Conservation (phyloP, 2,888 invertebrate species). For the Acleris cristana region DNA sequence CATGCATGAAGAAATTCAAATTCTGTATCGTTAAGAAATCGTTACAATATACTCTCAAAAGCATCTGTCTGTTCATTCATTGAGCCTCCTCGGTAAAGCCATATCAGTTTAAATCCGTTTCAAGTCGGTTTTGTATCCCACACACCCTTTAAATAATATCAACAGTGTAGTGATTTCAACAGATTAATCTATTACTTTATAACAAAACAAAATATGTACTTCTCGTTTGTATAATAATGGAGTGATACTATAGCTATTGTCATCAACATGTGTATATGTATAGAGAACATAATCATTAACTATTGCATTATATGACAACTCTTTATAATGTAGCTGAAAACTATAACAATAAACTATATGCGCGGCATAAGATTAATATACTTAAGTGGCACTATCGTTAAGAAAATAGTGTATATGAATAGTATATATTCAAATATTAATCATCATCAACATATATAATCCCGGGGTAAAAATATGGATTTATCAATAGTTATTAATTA, state of each 20-base stretch:
- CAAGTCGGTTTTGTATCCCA: conserved; percentile 62
- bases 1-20: conserved; percentile 60
- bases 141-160: conserved; percentile 67
- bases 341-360: conserved; percentile 74
- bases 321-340: conserved; percentile 64
- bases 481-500: conserved; percentile 70
- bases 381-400: conserved; percentile 62
- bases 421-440: conserved; percentile 70
- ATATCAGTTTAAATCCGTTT: conserved; percentile 61
- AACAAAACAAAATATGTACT: conserved; percentile 75
- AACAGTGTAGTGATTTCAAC: conserved; percentile 69
- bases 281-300: conserved; percentile 69
- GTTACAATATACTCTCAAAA: conserved; percentile 64
- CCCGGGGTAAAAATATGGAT: conserved; percentile 72
- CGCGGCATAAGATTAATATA: conserved; percentile 51
- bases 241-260: conserved; percentile 65
- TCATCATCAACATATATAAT: conserved; percentile 72
- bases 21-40: conserved; percentile 56
- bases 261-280: conserved; percentile 76
- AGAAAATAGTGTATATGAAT: conserved; percentile 79
- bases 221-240: conserved; percentile 67
- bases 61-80: conserved; percentile 62
- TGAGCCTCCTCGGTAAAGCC: conserved; percentile 73
- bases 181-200: conserved; percentile 77
- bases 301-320: conserved; percentile 67